Evolutionary conservation across 2,888 invertebrate genomes (phyloP), one percentile per base, ranked within the genome.

Genomic region (Neoascia interrupta): DNA sequence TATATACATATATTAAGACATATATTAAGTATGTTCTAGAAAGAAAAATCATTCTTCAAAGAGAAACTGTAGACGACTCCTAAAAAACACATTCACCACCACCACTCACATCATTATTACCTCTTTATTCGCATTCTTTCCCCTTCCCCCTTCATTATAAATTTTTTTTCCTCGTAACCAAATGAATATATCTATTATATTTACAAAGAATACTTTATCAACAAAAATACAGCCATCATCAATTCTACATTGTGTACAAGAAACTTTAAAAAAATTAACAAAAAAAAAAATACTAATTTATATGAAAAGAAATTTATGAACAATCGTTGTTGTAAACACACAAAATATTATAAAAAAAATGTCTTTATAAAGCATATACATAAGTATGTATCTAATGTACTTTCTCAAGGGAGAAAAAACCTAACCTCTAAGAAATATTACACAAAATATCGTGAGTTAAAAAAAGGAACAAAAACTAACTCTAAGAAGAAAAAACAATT

Each of bases 161-260:
- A n/a, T n/a, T n/a, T 51, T 16, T 21, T 31, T 49, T 49, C 19
- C 16, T 16, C 23, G 6, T 37, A 54, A 74, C 51, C 70, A 47
- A 45, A 68, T 66, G 26, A 68, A 41, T 64, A 74, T 37, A 74
- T 80, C 70, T 79, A 74, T 80, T 5, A 81, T 75, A 70, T 73
- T 81, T 64, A 76, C 69, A 81, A 69, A 81, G 60, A 73, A 73
- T 56, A n/a, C n/a, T n/a, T n/a, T n/a, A n/a, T n/a, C n/a, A n/a
- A n/a, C 49, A 69, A 74, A 53, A 31, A 54, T 36, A 61, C 39
- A 69, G 61, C 64, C 60, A 74, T 69, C 68, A 80, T 75, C 34
- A 69, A 76, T 51, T 61, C 39, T 75, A 70, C 70, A 49, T 76
- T 79, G 8, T n/a, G 75, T 79, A 66, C 68, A 75, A 76, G 51